A percentile compares a stretch with the other conserved stretches of the same genome.
These are phyloP conservation scores for Threskiornis aethiopicus DNA, from an alignment of 2,797 vertebrate species.

Conservation along the genomic window DNA sequence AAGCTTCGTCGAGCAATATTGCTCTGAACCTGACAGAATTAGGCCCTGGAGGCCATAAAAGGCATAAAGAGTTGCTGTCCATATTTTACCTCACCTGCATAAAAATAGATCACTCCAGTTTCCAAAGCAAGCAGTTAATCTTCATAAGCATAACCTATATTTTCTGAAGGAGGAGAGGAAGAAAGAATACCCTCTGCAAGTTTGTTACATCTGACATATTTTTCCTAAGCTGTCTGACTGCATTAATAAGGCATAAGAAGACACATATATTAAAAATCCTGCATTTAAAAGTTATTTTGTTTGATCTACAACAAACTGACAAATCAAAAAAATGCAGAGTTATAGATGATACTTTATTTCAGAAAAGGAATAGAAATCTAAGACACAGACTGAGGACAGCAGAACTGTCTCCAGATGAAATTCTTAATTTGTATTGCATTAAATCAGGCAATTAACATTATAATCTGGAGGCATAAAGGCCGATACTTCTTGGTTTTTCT, in stretches of 20 bases:
- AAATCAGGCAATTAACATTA: slow-evolving; percentile 25
- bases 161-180: slow-evolving; percentile 14
- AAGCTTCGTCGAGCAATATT: neutral
- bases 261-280: neutral
- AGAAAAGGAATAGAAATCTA: neutral
- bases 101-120: slow-evolving; percentile 32
- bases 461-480: neutral
- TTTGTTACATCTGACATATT: slow-evolving; percentile 36
- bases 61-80: neutral
- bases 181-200: slow-evolving; percentile 4
- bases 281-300: slow-evolving; percentile 7
- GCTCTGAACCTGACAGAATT: neutral
- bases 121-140: slow-evolving; percentile 28
- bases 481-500: neutral
- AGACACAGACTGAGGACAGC: neutral
- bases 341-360: neutral
- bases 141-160: slow-evolving; percentile 53
- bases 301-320: slow-evolving; percentile 40
- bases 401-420: neutral
- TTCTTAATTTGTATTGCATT: neutral
- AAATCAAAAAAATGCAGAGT: slow-evolving; percentile 12
- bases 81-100: neutral
- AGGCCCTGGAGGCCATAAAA: neutral
- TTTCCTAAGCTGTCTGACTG: slow-evolving; percentile 14
- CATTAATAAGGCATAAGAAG: slow-evolving; percentile 46